Conservation (phyloP, 2,888 invertebrate species). For the Glyphotaelius pellucidus region DNA sequence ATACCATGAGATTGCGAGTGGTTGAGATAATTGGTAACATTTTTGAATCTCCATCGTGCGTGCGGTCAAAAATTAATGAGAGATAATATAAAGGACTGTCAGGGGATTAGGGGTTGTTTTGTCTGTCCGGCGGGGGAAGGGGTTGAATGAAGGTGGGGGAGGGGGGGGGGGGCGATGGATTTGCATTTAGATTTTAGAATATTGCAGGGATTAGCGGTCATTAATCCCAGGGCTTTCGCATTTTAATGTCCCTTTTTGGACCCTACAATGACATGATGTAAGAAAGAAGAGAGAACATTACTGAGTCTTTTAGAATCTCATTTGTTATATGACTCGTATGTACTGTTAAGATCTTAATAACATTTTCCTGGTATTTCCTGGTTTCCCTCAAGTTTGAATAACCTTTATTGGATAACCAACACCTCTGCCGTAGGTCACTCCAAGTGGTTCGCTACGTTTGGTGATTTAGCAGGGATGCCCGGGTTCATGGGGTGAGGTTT, state of each 20-base stretch:
- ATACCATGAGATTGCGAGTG: background rate
- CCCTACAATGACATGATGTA: slow-evolving; percentile 18
- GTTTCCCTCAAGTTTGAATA: too few relatives aligned
- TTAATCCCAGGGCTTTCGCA: slow-evolving; percentile 64
- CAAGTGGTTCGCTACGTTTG: too few relatives aligned
- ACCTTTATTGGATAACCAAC: too few relatives aligned
- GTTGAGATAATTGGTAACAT: background rate
- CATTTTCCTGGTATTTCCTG: too few relatives aligned
- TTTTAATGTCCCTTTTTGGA: slow-evolving; percentile 56
- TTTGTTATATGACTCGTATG: background rate
- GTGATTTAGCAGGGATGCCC: too few relatives aligned
- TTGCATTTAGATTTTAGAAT: slow-evolving; percentile 67
- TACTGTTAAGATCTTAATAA: too few relatives aligned
- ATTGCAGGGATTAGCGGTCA: slow-evolving; percentile 65
- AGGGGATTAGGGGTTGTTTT: slow-evolving; percentile 31
- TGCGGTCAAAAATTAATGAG: slow-evolving; percentile 51
- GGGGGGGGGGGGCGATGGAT: slow-evolving; percentile 53
- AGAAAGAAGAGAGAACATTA: background rate
- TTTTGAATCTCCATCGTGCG: background rate
- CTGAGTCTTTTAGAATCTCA: background rate
- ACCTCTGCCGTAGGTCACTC: too few relatives aligned
- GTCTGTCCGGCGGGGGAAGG: background rate
- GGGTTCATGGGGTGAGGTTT: too few relatives aligned
- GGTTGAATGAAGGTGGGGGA: background rate
- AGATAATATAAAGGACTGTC: slow-evolving; percentile 36